These are phyloP conservation scores for Plusia festucae DNA, from an alignment of 2,888 invertebrate genomes.

Conservation along the genomic window DNA sequence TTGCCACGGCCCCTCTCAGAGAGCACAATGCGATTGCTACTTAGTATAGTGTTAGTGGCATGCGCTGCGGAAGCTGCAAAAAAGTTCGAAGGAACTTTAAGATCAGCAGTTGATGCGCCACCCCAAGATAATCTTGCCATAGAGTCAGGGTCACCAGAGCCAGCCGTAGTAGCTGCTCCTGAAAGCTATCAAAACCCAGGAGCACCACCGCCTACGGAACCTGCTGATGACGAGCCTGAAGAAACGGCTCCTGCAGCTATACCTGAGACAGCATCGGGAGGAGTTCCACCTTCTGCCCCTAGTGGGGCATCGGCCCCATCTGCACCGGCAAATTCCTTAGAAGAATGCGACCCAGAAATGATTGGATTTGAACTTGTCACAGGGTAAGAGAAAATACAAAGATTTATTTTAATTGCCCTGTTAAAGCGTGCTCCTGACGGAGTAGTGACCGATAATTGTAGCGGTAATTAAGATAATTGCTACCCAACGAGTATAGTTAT, in stretches of 20 bases:
- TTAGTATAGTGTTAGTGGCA: constrained; percentile 83
- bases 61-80: constrained; percentile 84
- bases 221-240: constrained; percentile 63
- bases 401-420: constrained; percentile 32
- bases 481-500: constrained; percentile 69
- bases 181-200: constrained; percentile 83
- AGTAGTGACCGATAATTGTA: constrained; percentile 71
- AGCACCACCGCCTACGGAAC: constrained; percentile 73
- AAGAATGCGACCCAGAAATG: constrained; percentile 96
- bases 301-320: constrained; percentile 86
- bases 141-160: constrained; percentile 83
- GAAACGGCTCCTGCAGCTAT: constrained; percentile 72
- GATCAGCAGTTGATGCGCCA: constrained; percentile 86
- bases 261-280: constrained; percentile 85
- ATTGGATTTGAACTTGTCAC: constrained; percentile 97
- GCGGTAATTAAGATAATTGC: constrained; percentile 72
- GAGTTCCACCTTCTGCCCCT: constrained; percentile 85
- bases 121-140: constrained; percentile 85
- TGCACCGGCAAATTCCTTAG: constrained; percentile 89
- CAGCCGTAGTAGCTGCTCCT: constrained; percentile 82
- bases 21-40: constrained; percentile 83
- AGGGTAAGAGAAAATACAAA: constrained; percentile 87
- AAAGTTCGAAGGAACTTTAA: constrained; percentile 84
- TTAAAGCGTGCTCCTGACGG: constrained; percentile 46
- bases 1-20: constrained; percentile 81